Evolutionary conservation across 2,888 invertebrate species (phyloP).

Genomic region (Lasioglossum leucozonium): DNA sequence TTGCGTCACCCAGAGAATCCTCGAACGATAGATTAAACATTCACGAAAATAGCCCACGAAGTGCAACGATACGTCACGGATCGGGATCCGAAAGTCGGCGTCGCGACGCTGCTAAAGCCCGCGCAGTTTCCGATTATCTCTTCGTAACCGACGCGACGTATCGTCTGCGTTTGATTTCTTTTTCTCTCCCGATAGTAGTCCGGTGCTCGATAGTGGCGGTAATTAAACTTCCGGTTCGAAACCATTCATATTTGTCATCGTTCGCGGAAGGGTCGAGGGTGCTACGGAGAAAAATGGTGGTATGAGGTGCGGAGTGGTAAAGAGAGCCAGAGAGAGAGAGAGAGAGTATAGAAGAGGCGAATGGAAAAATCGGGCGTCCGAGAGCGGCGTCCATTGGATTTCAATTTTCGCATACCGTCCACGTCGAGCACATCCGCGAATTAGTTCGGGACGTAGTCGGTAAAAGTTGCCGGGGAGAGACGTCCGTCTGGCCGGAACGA

Average conservation of each 20-base stretch:
- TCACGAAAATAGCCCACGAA: background rate
- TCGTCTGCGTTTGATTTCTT: slow-evolving; percentile 50
- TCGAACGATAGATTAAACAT: background rate
- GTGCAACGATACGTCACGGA: background rate
- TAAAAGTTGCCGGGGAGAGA: slow-evolving; percentile 15
- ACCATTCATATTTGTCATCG: slow-evolving; percentile 65
- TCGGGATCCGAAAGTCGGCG: background rate
- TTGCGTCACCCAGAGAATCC: background rate
- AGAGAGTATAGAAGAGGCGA: background rate
- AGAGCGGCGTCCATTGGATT: slow-evolving; percentile 55
- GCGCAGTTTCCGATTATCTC: background rate
- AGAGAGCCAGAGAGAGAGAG: background rate
- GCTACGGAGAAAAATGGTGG: background rate
- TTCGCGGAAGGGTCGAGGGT: slow-evolving; percentile 38
- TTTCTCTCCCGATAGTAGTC: slow-evolving; percentile 23
- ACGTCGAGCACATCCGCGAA: slow-evolving; percentile 61
- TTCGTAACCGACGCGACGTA: slow-evolving; percentile 7
- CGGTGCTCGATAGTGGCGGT: slow-evolving; percentile 55
- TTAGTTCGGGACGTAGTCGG: slow-evolving; percentile 45
- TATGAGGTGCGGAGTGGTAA: background rate
- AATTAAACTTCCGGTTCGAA: slow-evolving; percentile 70
- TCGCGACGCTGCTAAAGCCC: background rate
- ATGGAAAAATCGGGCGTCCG: slow-evolving; percentile 44
- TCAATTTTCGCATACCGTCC: slow-evolving; percentile 67
- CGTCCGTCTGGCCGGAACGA: slow-evolving; percentile 49